Base-by-base conservation (phyloP, 2,797 vertebrate genomes). In the Sebastes taczanowskii region DNA sequence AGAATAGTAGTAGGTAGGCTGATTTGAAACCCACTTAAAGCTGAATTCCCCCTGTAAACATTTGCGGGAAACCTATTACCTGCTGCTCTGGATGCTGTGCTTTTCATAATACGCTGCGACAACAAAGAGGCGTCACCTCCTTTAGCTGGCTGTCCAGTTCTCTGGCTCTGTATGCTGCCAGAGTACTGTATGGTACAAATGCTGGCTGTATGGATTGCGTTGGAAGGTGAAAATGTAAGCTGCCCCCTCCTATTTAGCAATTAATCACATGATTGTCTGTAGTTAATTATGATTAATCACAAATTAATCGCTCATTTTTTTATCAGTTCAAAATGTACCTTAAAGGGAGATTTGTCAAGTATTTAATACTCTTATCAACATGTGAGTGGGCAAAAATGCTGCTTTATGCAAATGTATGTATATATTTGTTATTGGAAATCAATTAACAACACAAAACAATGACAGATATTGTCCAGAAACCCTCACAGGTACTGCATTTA, bases 21-120 rank as follows among this genome's bases (percentile, higher is more conserved):
- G 82, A 91, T 91, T 78, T 83, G 82, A 89, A 81, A 81, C 68
- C 84, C 91, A 93, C 85, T 90, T 87, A 83, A 80, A 84, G 78
- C 87, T 82, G 75, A 84, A 88, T 83, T 88, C 20, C 56, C 69
- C 72, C 80, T 72, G 86, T 88, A 89, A 92, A 92, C 83, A 87
- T 88, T 86, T 83, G 82, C 42, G 29, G 74, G 78, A 80, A 88
- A 83, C 83, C 88, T 72, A 92, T 92, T 88, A 92, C 82, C 85
- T 67, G 82, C 86, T 89, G 70, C 38, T 89, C 49, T 72, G 72
- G 81, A 74, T 83, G 89, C 71, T 87, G 80, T 78, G 83, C 79
- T 83, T 90, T 90, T 88, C 82, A 81, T 84, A 89, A 86, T 81
- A 61, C 6, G 69, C 58, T 53, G 74, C 63, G 69, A 62, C 66